Conservation (phyloP, 2,113 vertebrate species). For the Daubentonia madagascariensis region DNA sequence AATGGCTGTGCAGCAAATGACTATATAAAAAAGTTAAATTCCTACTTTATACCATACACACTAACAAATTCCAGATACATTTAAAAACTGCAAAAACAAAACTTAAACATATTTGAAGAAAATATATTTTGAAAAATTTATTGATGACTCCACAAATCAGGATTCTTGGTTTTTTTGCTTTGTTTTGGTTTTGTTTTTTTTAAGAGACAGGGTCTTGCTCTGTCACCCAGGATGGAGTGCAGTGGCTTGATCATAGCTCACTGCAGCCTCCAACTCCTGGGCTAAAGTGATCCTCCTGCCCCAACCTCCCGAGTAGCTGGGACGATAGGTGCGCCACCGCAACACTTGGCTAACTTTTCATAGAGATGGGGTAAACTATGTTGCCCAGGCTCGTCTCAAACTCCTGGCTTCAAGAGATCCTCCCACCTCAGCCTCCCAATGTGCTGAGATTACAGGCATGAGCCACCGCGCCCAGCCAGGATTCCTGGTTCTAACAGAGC, state of each 20-base stretch:
- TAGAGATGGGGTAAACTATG: too few relatives aligned
- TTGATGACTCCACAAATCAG: too few relatives aligned
- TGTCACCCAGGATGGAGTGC: neutral
- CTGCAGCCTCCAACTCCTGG: neutral
- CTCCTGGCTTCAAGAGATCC: neutral
- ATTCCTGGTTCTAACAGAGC: too few relatives aligned
- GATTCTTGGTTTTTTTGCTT: too few relatives aligned
- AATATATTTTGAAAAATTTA: too few relatives aligned
- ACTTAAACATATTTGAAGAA: too few relatives aligned
- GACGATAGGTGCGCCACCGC: neutral
- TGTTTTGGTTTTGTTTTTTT: neutral
- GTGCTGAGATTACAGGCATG: neutral
- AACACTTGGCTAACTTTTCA: too few relatives aligned
- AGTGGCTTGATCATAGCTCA: neutral
- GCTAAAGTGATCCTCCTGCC: neutral
- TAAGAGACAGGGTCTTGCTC: neutral
- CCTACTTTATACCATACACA: too few relatives aligned
- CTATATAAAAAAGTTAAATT: too few relatives aligned
- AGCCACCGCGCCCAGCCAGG: neutral
- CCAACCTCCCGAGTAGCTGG: neutral
- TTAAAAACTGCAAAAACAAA: too few relatives aligned
- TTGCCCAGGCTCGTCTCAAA: neutral
- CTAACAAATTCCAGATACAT: too few relatives aligned
- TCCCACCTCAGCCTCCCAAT: neutral
- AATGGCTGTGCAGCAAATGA: too few relatives aligned